These are phyloP conservation scores for Beroe ovata DNA, from an alignment of 37 sponge, comb jelly and placozoan species.

Conservation along the genomic window DNA sequence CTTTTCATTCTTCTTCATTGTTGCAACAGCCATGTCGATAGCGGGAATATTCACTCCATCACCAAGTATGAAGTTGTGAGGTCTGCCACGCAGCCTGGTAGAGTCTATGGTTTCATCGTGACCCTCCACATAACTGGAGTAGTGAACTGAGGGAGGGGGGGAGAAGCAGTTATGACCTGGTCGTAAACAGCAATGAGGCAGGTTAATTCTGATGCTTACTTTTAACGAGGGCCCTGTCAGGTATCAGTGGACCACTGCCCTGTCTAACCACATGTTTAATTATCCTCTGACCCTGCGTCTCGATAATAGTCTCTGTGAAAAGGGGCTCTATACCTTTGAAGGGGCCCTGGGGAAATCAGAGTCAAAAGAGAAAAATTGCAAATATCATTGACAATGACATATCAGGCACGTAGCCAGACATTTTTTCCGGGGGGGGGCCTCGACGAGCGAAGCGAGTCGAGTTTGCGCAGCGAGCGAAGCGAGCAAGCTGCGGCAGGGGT, in stretches of 20 bases:
- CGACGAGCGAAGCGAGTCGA: no score
- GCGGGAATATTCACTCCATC: constrained; percentile 77
- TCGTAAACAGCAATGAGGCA: no score
- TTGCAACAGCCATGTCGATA: constrained; percentile 74
- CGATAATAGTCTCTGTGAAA: constrained; percentile 2
- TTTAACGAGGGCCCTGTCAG: constrained; percentile 1
- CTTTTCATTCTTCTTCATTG: constrained; percentile 84
- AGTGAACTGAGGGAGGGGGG: no score
- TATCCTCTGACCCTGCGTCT: not conserved
- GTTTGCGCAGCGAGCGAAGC: no score
- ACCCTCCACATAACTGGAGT: constrained; percentile 92
- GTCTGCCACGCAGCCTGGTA: constrained; percentile 77
- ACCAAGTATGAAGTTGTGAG: constrained; percentile 77
- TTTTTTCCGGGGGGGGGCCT: no score
- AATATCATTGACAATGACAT: no score
- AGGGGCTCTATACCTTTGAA: constrained; percentile 57
- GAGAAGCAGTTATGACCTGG: no score
- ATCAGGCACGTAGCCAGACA: no score
- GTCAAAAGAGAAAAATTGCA: no score
- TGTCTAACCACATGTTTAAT: not conserved
- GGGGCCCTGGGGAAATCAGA: no score
- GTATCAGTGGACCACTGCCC: constrained; percentile 5
- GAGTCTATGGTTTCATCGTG: constrained; percentile 94
- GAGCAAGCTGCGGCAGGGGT: no score
- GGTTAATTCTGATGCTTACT: no score